Conservation (phyloP, 2,797 vertebrate genomes). For the Staurois parvus region DNA sequence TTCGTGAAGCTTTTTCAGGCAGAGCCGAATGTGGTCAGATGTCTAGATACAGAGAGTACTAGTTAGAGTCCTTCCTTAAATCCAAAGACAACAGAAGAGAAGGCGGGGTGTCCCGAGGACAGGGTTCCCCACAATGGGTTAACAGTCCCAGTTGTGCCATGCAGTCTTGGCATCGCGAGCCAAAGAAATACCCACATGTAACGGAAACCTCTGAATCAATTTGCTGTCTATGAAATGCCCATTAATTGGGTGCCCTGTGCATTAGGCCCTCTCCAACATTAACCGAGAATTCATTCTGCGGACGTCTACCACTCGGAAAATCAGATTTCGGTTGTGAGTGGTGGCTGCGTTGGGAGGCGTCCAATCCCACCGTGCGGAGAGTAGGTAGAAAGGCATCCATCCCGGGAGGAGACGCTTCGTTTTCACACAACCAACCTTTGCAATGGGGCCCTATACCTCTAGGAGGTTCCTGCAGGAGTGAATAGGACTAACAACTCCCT, state of each 20-base stretch:
- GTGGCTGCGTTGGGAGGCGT: background rate
- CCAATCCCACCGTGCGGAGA: background rate
- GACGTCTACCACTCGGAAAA: slow-evolving; percentile 5
- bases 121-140: background rate
- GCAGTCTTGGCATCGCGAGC: background rate
- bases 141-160: background rate
- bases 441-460: no score
- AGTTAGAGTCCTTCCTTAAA: no score
- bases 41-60: no score
- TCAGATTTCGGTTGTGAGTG: slow-evolving; percentile 31
- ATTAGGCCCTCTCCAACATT: slow-evolving; percentile 5
- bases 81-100: no score
- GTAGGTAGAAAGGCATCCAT: no score
- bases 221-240: slow-evolving; percentile 32
- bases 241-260: slow-evolving; percentile 24
- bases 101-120: no score
- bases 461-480: no score
- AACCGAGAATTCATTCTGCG: slow-evolving; percentile 25
- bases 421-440: no score
- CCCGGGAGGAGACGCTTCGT: no score
- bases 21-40: no score
- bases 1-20: no score
- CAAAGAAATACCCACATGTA: background rate
- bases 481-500: no score
- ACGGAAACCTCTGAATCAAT: slow-evolving; percentile 26